Percentiles rank a stretch among this genome's conserved stretches.
phyloP scores from a whole-genome alignment of 1,140 invertebrate genomes.

The Aphis gossypii region DNA sequence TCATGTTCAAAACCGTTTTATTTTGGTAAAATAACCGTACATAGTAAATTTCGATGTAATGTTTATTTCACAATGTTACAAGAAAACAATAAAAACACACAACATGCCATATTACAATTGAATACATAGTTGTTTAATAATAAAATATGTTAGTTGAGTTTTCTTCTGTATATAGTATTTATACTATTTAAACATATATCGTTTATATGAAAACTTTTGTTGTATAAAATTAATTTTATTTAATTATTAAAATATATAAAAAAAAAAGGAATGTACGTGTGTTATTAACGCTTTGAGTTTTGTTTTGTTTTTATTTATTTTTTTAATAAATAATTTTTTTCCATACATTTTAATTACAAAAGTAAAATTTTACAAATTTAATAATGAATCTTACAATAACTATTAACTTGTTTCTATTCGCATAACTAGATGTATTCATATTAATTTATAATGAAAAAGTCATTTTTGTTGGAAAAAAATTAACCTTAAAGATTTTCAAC shows the following conservation, averaged over 20 bases:
- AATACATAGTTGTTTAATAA: background rate
- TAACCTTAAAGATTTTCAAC: background rate
- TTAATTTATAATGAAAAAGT: background rate
- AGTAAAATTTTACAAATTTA: background rate
- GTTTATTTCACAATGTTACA: background rate
- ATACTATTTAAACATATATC: background rate
- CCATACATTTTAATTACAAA: background rate
- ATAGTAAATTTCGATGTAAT: background rate
- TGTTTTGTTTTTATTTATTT: background rate
- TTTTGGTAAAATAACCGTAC: background rate
- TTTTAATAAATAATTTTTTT: background rate
- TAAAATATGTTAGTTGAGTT: slow-evolving; percentile 2
- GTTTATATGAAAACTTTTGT: background rate
- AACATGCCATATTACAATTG: background rate
- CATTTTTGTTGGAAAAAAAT: background rate
- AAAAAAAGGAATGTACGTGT: background rate
- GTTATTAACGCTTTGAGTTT: too few species aligned
- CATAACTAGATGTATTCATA: background rate
- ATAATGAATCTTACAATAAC: background rate
- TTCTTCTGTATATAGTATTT: background rate
- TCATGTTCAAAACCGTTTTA: background rate
- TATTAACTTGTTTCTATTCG: background rate
- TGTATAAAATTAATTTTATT: background rate
- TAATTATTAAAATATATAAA: background rate
- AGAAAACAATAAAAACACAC: slow-evolving; percentile 1